Conservation (phyloP, 2,113 vertebrate genomes). For the Dipodomys ordii region DNA sequence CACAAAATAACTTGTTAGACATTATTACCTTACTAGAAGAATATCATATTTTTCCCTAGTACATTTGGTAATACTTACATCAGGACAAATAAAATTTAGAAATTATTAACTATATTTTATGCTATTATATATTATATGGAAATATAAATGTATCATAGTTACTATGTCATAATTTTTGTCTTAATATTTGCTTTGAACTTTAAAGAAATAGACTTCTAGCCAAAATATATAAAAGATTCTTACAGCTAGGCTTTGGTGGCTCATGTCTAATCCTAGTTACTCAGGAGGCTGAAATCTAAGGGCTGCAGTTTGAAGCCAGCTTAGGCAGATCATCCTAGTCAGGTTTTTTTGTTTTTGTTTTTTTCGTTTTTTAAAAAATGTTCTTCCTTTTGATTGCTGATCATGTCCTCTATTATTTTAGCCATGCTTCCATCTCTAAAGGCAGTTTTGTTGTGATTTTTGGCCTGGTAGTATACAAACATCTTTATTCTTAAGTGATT, state of each 20-base stretch:
- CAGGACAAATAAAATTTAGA: not conserved
- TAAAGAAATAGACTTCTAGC: not conserved
- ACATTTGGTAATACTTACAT: slow-evolving; percentile 7
- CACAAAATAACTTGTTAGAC: too few relatives aligned
- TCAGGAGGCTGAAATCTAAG: too few relatives aligned
- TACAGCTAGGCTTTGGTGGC: not conserved
- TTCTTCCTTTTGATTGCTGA: not conserved
- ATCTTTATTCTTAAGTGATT: slow-evolving; percentile 48
- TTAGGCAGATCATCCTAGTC: not conserved
- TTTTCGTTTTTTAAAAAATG: too few relatives aligned
- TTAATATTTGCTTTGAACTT: too few relatives aligned
- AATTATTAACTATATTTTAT: slow-evolving; percentile 34
- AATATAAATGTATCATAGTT: not conserved
- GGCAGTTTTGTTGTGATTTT: slow-evolving; percentile 31
- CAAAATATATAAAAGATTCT: not conserved
- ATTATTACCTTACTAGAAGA: slow-evolving; percentile 10
- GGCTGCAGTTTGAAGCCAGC: too few relatives aligned
- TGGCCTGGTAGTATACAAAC: slow-evolving; percentile 22
- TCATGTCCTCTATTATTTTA: too few relatives aligned
- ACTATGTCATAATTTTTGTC: too few relatives aligned
- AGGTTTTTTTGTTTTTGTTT: not conserved
- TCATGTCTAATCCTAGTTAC: too few relatives aligned
- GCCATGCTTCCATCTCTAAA: not conserved
- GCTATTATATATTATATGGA: not conserved
- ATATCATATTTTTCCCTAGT: not conserved